Conservation (phyloP, 2,888 invertebrate species). For the Heteromurus nitidus region DNA sequence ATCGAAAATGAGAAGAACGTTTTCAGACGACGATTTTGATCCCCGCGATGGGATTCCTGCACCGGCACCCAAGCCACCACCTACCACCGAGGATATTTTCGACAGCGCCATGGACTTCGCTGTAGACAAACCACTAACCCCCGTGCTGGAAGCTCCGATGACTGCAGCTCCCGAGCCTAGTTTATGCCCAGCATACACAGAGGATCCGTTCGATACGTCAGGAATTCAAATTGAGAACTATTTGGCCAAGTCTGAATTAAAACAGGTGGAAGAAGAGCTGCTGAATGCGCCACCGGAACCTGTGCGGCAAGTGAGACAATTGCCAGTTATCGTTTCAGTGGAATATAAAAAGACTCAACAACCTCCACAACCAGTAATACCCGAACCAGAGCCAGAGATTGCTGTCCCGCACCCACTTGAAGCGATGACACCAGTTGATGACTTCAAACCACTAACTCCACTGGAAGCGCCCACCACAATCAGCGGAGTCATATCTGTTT, state of each 20-base stretch:
- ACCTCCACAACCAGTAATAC: not conserved
- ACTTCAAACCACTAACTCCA: constrained; percentile 54
- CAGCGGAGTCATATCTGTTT: constrained; percentile 53
- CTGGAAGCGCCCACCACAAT: constrained; percentile 23
- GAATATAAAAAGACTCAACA: constrained; percentile 40
- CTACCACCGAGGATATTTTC: constrained; percentile 61
- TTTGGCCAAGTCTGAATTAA: constrained; percentile 78
- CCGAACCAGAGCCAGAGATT: constrained; percentile 26
- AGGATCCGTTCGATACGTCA: constrained; percentile 84
- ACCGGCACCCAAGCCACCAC: constrained; percentile 21
- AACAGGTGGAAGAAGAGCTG: constrained; percentile 79
- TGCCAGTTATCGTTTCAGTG: constrained; percentile 74
- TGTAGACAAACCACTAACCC: constrained; percentile 61
- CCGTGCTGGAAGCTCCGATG: constrained; percentile 73
- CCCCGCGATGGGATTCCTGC: constrained; percentile 80
- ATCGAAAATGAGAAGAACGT: not conserved
- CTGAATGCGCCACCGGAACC: constrained; percentile 79
- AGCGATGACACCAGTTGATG: constrained; percentile 40
- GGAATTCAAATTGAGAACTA: constrained; percentile 56
- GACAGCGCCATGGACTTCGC: constrained; percentile 51
- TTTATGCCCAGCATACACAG: constrained; percentile 34
- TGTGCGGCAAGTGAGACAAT: constrained; percentile 80
- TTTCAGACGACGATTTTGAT: constrained; percentile 81
- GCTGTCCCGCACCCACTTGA: constrained; percentile 47
- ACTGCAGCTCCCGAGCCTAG: constrained; percentile 77